These are phyloP conservation scores for Eupsittula cactorum DNA, from an alignment of 2,113 vertebrate genomes.

Conservation along the genomic window DNA sequence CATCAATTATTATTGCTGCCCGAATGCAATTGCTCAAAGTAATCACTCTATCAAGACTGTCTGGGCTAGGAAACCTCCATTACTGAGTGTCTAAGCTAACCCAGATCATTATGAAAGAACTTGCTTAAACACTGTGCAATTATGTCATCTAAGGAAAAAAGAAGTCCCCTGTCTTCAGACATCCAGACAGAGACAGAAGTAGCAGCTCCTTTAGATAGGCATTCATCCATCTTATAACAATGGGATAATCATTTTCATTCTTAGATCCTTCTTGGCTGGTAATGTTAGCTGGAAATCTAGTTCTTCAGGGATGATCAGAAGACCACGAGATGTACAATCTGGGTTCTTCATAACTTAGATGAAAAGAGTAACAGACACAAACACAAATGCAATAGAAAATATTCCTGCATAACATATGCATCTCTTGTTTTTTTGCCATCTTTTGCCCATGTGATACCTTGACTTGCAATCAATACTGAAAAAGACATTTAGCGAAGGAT, in stretches of 20 bases:
- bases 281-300: background rate
- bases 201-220: background rate
- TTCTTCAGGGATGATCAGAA: background rate
- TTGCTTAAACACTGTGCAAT: background rate
- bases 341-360: background rate
- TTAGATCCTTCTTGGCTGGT: background rate
- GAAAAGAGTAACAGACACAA: background rate
- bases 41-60: background rate
- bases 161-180: background rate
- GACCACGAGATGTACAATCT: background rate
- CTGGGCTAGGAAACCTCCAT: background rate
- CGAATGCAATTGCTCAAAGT: background rate
- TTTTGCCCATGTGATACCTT: background rate
- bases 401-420: background rate
- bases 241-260: background rate
- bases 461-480: background rate
- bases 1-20: background rate
- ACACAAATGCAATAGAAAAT: background rate
- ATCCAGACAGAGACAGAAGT: background rate
- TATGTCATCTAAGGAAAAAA: background rate
- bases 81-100: background rate
- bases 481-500: background rate
- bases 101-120: conserved; percentile 13
- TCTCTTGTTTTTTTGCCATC: background rate
- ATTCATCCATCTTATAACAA: background rate